Conservation (phyloP, 1,140 invertebrate genomes). For the Drosophila funebris region DNA sequence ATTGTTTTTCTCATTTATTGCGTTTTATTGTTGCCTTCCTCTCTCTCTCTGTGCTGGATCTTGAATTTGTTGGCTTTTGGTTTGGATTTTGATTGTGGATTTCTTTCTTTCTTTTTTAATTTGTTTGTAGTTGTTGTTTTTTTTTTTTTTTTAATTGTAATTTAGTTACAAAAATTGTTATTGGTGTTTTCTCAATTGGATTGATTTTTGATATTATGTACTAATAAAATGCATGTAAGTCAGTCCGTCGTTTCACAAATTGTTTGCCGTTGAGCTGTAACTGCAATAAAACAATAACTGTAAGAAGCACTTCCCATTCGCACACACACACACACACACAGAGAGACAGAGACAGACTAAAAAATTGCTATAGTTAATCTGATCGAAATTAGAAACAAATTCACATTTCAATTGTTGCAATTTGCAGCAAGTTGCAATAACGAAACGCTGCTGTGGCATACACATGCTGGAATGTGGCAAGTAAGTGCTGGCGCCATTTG, state of each 20-base stretch:
- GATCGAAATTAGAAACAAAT: conserved; percentile 39
- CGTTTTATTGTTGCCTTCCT: conserved; percentile 1
- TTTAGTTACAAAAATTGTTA: conserved; percentile 48
- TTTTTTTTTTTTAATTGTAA: conserved; percentile 26
- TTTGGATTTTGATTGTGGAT: not conserved
- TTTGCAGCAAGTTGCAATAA: conserved; percentile 30
- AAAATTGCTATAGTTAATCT: not conserved
- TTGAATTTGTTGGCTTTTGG: not conserved
- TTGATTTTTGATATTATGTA: conserved; percentile 70
- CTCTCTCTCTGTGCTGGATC: not conserved
- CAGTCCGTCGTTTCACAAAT: conserved; percentile 81
- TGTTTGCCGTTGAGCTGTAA: conserved; percentile 55
- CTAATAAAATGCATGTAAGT: conserved; percentile 82
- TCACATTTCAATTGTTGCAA: conserved; percentile 31
- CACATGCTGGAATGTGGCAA: not conserved
- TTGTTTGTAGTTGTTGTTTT: conserved; percentile 6
- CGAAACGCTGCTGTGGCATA: conserved; percentile 9
- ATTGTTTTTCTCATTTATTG: conserved; percentile 26
- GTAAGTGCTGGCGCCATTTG: conserved; percentile 25
- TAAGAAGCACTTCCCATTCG: conserved; percentile 6
- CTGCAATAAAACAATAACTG: conserved; percentile 23
- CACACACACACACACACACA: conserved; percentile 5
- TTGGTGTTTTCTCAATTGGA: conserved; percentile 54
- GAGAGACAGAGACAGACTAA: not conserved
- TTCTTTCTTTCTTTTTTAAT: not conserved